Evolutionary conservation across 2,113 vertebrate genomes (phyloP).

Genomic region (Rhegmatorhina hoffmannsi): DNA sequence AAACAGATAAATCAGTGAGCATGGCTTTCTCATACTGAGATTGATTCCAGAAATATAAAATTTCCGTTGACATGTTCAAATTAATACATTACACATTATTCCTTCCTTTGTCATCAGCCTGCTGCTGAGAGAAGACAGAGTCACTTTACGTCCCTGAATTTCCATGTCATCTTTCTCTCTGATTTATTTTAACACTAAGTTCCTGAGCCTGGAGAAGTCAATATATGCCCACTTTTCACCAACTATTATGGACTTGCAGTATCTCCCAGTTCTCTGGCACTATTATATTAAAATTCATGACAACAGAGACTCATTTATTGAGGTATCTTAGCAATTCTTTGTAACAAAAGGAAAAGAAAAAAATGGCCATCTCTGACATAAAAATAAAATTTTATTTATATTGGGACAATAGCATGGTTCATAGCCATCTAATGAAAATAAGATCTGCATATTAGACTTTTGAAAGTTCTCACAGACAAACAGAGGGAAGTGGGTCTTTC

Average conservation of each 20-base stretch:
- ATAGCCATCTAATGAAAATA: not conserved
- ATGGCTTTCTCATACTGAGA: not conserved
- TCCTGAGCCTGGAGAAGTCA: not conserved
- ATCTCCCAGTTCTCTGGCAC: not conserved
- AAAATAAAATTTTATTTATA: not conserved
- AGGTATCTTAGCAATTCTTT: not conserved
- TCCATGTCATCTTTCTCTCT: not conserved
- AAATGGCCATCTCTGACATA: not conserved
- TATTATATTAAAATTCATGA: not conserved
- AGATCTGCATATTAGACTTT: not conserved
- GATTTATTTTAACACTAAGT: not conserved
- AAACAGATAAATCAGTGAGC: not conserved
- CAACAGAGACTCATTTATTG: not conserved
- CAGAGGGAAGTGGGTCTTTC: not conserved
- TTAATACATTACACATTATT: not conserved
- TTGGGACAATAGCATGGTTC: not conserved
- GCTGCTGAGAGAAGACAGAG: not conserved
- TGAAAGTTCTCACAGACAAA: not conserved
- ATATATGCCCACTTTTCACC: not conserved
- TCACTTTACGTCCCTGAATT: not conserved
- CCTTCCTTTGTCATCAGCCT: not conserved
- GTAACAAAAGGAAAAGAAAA: not conserved
- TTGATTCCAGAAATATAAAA: not conserved
- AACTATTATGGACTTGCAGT: not conserved
- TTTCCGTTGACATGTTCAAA: not conserved